Conservation (phyloP, 1,140 invertebrate genomes). For the Euborellia annulipes region DNA sequence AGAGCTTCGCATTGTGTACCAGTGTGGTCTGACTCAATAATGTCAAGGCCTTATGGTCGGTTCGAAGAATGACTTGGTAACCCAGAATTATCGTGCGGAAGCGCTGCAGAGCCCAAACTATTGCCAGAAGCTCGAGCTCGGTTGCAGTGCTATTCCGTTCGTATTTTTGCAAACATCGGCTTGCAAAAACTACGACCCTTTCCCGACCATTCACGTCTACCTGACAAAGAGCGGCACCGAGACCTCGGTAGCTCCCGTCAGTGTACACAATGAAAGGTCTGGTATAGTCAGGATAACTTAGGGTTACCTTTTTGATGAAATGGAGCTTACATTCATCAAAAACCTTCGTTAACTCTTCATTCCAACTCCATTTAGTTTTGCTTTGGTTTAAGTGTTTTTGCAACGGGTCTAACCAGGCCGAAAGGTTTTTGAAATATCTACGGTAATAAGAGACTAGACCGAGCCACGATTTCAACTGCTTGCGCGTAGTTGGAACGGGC, state of each 20-base stretch:
- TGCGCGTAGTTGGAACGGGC: slow-evolving; percentile 19
- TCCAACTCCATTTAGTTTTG: slow-evolving; percentile 18
- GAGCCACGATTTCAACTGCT: slow-evolving; percentile 24
- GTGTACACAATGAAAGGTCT: slow-evolving; percentile 14
- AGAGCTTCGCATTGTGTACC: slow-evolving; percentile 15
- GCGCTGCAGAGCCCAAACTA: slow-evolving; percentile 25
- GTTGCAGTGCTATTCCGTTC: slow-evolving; percentile 24
- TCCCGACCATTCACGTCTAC: not conserved
- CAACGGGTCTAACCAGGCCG: slow-evolving; percentile 15
- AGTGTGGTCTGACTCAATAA: slow-evolving; percentile 23
- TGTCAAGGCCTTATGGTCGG: slow-evolving; percentile 26
- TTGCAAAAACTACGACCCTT: slow-evolving; percentile 14
- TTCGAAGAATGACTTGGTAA: slow-evolving; percentile 24
- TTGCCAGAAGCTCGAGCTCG: slow-evolving; percentile 27
- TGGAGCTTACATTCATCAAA: slow-evolving; percentile 19
- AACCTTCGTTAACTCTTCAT: slow-evolving; percentile 11
- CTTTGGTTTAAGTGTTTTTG: slow-evolving; percentile 19
- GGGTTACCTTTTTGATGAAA: slow-evolving; percentile 15
- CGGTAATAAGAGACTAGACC: slow-evolving; percentile 26
- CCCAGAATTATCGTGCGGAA: slow-evolving; percentile 24
- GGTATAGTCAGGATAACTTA: slow-evolving; percentile 15
- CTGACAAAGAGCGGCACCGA: slow-evolving; percentile 3
- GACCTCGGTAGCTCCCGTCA: slow-evolving; percentile 1
- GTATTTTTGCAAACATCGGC: slow-evolving; percentile 13
- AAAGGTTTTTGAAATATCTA: slow-evolving; percentile 20